Conservation (phyloP, 2,888 invertebrate species). For the Exephanes ischioxanthus region DNA sequence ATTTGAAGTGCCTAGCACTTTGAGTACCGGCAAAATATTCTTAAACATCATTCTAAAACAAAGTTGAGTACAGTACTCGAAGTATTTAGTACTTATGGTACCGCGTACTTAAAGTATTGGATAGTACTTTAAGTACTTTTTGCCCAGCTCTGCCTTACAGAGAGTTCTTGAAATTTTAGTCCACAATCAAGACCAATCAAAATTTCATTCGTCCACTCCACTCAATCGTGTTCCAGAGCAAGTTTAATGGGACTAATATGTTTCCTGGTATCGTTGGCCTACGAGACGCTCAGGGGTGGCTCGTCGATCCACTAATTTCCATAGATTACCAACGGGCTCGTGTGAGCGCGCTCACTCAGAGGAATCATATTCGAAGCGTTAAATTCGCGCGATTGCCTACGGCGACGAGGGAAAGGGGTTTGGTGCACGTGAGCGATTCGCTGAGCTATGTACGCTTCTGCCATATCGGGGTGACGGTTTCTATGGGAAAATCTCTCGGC, state of each 20-base stretch:
- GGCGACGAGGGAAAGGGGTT: slow-evolving; percentile 49
- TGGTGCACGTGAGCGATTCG: slow-evolving; percentile 47
- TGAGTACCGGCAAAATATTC: no score
- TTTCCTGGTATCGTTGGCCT: background rate
- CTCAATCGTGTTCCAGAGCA: background rate
- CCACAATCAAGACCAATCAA: background rate
- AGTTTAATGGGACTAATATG: background rate
- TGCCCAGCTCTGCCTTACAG: no score
- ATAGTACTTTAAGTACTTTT: no score
- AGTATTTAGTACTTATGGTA: no score
- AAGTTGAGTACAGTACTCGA: no score
- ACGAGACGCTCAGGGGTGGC: background rate
- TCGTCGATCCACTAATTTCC: slow-evolving; percentile 22
- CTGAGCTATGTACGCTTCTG: slow-evolving; percentile 17
- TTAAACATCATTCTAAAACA: no score
- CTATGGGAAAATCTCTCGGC: slow-evolving; percentile 41
- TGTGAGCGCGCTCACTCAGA: slow-evolving; percentile 13
- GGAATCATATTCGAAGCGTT: slow-evolving; percentile 49
- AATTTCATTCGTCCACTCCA: background rate
- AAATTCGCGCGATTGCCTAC: slow-evolving; percentile 60
- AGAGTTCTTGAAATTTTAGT: background rate
- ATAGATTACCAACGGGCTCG: slow-evolving; percentile 30
- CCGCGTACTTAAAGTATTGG: no score
- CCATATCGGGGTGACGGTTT: slow-evolving; percentile 1
- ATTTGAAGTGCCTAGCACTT: no score